Evolutionary conservation across 2,113 vertebrate species (phyloP).

Genomic region (Columba janthina): DNA sequence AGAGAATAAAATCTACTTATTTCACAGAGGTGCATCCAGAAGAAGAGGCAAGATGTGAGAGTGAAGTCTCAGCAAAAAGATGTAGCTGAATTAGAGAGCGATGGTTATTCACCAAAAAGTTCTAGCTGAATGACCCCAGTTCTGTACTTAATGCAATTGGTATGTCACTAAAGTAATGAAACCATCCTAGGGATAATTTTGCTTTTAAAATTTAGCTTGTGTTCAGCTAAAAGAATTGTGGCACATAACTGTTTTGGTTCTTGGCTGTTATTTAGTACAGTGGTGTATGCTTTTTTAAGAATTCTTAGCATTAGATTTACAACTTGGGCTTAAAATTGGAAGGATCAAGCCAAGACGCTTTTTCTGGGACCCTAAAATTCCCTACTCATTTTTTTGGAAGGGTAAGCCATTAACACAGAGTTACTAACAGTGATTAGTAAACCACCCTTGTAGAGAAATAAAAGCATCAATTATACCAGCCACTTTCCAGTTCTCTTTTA

Average conservation of each 20-base stretch:
- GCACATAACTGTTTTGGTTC: neutral
- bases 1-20: neutral
- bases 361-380: neutral
- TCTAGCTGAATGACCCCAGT: neutral
- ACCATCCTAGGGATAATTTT: neutral
- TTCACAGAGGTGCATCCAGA: neutral
- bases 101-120: neutral
- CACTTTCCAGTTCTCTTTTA: neutral
- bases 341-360: neutral
- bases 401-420: neutral
- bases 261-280: neutral
- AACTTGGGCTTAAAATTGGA: neutral
- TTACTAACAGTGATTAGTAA: neutral
- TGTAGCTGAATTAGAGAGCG: fast-evolving
- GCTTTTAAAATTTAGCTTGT: neutral
- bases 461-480: neutral
- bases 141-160: neutral
- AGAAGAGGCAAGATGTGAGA: neutral
- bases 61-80: neutral
- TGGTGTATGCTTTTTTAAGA: neutral
- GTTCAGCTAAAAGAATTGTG: neutral
- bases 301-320: neutral
- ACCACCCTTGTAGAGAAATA: neutral
- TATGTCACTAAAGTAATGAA: neutral
- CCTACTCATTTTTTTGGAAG: neutral